phyloP scores from a whole-genome alignment of 37 sponge, comb jelly and placozoan genomes.

The Mnemiopsis leidyi region DNA sequence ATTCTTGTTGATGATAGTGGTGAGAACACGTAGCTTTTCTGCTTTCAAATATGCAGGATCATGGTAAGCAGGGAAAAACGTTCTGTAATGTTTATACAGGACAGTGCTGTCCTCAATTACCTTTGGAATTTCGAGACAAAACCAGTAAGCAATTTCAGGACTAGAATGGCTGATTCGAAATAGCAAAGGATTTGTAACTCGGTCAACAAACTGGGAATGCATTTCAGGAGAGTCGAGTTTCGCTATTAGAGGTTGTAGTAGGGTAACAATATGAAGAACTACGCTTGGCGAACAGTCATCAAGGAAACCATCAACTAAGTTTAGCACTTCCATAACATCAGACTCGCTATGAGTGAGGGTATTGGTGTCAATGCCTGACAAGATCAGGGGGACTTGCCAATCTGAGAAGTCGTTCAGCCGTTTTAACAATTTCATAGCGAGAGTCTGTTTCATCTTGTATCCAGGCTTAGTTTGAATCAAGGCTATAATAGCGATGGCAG shows the following conservation, averaged over 20 bases:
- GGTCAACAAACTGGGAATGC: neutral
- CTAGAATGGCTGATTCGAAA: slow-evolving; percentile 19
- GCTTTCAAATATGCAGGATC: slow-evolving; percentile 46
- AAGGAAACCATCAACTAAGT: neutral
- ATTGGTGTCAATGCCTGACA: slow-evolving; percentile 10
- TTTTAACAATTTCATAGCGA: neutral
- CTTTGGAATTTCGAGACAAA: slow-evolving; percentile 36
- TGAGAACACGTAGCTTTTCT: neutral
- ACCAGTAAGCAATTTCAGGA: slow-evolving; percentile 18
- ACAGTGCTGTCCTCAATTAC: neutral
- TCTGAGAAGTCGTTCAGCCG: slow-evolving; percentile 39
- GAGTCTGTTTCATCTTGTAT: slow-evolving; percentile 10
- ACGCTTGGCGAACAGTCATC: slow-evolving; percentile 42
- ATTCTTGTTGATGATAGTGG: neutral
- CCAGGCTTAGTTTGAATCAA: slow-evolving; percentile 3
- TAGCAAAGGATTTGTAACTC: neutral
- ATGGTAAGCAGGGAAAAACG: slow-evolving; percentile 38
- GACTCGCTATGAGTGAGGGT: neutral
- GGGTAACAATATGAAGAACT: slow-evolving; percentile 15
- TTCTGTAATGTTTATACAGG: neutral
- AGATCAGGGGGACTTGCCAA: slow-evolving; percentile 40
- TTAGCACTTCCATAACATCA: slow-evolving; percentile 21
- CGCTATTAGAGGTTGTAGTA: neutral
- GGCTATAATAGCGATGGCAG: slow-evolving; percentile 17
- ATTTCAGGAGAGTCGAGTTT: neutral